Evolutionary conservation across 2,113 vertebrate species (phyloP).

Genomic region (Carlito syrichta): DNA sequence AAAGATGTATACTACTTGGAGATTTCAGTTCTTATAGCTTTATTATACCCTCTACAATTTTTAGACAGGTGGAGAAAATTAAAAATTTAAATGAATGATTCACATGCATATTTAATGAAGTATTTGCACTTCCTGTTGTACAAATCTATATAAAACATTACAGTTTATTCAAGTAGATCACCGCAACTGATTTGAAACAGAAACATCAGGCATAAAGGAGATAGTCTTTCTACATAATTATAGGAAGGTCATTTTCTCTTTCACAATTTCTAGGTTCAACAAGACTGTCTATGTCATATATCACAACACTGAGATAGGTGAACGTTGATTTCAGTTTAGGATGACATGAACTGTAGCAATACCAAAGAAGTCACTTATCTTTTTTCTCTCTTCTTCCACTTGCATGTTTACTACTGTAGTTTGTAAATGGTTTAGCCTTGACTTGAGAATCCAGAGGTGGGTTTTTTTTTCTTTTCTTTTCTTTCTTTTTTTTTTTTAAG

Average conservation of each 20-base stretch:
- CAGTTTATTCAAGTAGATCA: slow-evolving; percentile 42
- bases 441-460: slow-evolving; percentile 47
- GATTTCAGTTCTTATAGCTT: background rate
- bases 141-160: slow-evolving; percentile 43
- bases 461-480: background rate
- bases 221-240: slow-evolving; percentile 16
- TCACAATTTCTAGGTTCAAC: slow-evolving; percentile 54
- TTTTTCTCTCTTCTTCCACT: background rate
- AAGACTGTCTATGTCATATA: background rate
- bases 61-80: background rate
- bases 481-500: slow-evolving; percentile 17
- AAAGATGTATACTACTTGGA: background rate
- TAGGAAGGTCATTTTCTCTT: slow-evolving; percentile 51
- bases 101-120: background rate
- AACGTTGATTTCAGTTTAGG: slow-evolving; percentile 44
- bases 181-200: slow-evolving; percentile 39
- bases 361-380: slow-evolving; percentile 39
- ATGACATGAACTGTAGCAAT: background rate
- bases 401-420: slow-evolving; percentile 36
- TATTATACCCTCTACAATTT: background rate
- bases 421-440: slow-evolving; percentile 61
- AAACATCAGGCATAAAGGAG: slow-evolving; percentile 46
- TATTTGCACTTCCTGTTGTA: background rate
- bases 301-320: background rate
- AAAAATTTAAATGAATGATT: background rate